These are phyloP conservation scores for Notamacropus eugenii DNA, from an alignment of 2,797 vertebrate genomes.

Conservation along the genomic window DNA sequence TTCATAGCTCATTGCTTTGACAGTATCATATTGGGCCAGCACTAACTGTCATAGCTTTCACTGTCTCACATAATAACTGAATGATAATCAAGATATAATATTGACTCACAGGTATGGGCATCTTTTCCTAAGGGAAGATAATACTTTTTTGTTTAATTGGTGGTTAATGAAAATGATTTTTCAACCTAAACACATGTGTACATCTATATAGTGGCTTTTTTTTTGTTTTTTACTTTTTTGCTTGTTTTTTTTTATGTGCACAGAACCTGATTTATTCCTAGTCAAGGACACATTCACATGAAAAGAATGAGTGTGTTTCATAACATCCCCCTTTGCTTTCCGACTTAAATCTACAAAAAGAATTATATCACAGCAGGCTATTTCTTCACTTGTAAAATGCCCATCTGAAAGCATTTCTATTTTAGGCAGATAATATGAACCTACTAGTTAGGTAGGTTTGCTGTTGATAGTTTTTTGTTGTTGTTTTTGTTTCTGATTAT, in stretches of 20 bases:
- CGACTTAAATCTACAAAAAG: neutral
- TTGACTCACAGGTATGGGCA: neutral
- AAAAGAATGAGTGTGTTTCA: neutral
- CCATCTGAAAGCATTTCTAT: neutral
- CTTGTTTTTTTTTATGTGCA: neutral
- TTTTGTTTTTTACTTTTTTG: slow-evolving; percentile 53
- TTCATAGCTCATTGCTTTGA: slow-evolving; percentile 66
- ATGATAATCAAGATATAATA: slow-evolving; percentile 38
- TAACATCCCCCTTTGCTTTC: slow-evolving; percentile 31
- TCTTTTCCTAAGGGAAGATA: slow-evolving; percentile 24
- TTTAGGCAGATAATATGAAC: neutral
- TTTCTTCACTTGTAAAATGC: slow-evolving; percentile 45
- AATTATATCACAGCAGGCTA: neutral
- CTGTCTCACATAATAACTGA: slow-evolving; percentile 54
- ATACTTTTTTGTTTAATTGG: slow-evolving; percentile 30
- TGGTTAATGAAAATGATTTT: slow-evolving; percentile 25
- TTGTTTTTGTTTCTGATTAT: neutral
- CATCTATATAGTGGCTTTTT: slow-evolving; percentile 49
- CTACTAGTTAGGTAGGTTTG: neutral
- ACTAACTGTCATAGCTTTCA: neutral
- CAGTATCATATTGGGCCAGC: slow-evolving; percentile 39
- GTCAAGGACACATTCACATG: neutral
- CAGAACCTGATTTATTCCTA: slow-evolving; percentile 27
- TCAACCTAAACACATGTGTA: neutral
- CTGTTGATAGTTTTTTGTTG: neutral